These are phyloP conservation scores for Orgyia antiqua DNA, from an alignment of 2,888 invertebrate genomes.

Conservation along the genomic window DNA sequence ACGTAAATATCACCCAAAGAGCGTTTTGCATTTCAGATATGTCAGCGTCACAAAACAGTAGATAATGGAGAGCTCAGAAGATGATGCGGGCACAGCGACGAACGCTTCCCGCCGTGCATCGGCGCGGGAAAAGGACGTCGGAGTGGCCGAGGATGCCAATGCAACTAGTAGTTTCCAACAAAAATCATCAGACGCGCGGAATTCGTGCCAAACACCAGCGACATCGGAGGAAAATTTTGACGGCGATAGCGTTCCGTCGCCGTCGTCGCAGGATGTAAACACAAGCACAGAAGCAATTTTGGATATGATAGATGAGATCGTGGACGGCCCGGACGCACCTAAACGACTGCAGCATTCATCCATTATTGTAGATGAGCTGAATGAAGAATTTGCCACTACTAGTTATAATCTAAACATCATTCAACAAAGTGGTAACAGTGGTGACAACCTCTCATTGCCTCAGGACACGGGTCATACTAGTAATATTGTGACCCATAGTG, in stretches of 20 bases:
- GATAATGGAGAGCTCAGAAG: conserved; percentile 78
- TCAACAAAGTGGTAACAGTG: conserved; percentile 22
- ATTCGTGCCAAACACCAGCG: conserved; percentile 53
- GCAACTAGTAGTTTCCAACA: conserved; percentile 57
- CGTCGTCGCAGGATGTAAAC: conserved; percentile 66
- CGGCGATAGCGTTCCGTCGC: conserved; percentile 69
- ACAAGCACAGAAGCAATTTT: conserved; percentile 73
- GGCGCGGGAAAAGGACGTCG: conserved; percentile 76
- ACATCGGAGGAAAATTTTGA: conserved; percentile 70
- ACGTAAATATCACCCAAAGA: conserved; percentile 73
- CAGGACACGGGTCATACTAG: conserved; percentile 23
- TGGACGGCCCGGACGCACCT: conserved; percentile 67
- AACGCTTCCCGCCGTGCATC: conserved; percentile 73
- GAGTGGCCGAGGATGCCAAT: conserved; percentile 59
- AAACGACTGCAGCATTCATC: conserved; percentile 44
- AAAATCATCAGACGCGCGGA: conserved; percentile 50
- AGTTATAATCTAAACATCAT: conserved; percentile 17
- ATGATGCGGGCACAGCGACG: conserved; percentile 76
- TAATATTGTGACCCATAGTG: conserved; percentile 36
- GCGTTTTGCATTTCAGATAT: conserved; percentile 76
- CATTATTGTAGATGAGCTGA: conserved; percentile 15
- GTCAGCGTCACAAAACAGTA: conserved; percentile 73
- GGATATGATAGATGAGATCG: conserved; percentile 74
- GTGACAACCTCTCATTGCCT: conserved; percentile 14
- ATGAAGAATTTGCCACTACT: conserved; percentile 17